Base-by-base conservation (phyloP, 2,113 vertebrate species). In the Tenrec ecaudatus region DNA sequence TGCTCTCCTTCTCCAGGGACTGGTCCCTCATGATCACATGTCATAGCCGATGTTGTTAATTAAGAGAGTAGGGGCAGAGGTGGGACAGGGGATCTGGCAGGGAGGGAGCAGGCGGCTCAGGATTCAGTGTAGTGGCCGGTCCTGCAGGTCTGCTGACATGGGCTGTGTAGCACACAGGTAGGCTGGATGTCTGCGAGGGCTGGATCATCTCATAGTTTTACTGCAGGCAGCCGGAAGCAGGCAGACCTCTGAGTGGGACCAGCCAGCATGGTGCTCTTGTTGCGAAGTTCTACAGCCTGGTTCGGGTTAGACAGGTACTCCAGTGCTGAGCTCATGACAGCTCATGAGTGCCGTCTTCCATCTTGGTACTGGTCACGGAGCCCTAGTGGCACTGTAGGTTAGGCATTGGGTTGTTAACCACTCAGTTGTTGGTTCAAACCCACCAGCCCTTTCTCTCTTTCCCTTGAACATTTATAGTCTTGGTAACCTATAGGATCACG, bases 151-250 rank as follows among this genome's bases (percentile, higher is more conserved):
- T 3, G 11, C 23, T 31, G 6, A 10, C 47, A 53, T 12, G 47
- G 47, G 47, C 11, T 2, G 1, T 53, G 47, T 0, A 43, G 47
- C 0, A 4, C n/a, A 2, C 2, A 69, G 11, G 82, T 4, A 57
- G 27, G 27, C 82, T 36, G 8, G 16, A 3, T 0, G 0, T 1
- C 36, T 47, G 0, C 10, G 8, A 36, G 17, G 29, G 47, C 47
- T 53, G 47, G 47, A 53, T 10, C 47, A 53, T 53, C 47, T 10
- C 0, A 0, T 0, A 9, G 10, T 29, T 8, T 36, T 3, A 3
- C 6, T 58, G 40, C 4, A 64, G 0, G 23, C 2, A 10, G 60
- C 38, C 64, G 62, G 23, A 43, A 81, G 82, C 14, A 1, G 6
- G 5, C 1, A 31, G 71, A 12, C 27, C 0, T 14, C 31, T 58